phyloP scores from a whole-genome alignment of 2,797 vertebrate species.

The Coranthus polyacanthus region DNA sequence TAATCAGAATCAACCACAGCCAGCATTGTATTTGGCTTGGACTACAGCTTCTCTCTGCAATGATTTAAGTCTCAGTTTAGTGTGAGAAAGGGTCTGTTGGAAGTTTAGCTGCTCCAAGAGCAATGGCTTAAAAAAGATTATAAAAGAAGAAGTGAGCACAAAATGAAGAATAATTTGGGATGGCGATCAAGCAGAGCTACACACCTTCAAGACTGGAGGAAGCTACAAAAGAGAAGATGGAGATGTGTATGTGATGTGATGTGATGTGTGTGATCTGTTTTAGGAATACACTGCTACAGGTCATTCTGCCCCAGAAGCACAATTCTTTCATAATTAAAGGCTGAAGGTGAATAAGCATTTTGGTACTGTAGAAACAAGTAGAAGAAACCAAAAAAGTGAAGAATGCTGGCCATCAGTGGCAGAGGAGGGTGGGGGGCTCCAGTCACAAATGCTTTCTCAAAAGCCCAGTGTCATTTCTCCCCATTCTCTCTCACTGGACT shows the following conservation, averaged over 20 bases:
- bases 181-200: conserved; percentile 55
- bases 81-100: neutral
- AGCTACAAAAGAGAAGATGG: conserved; percentile 26
- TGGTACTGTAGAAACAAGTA: no score
- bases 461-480: no score
- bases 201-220: conserved; percentile 59
- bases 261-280: conserved; percentile 48
- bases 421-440: no score
- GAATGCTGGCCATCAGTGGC: no score
- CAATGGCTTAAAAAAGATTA: conserved; percentile 37
- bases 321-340: conserved; percentile 57
- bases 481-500: no score
- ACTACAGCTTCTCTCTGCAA: conserved; percentile 46
- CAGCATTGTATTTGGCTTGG: conserved; percentile 46
- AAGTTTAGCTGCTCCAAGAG: conserved; percentile 53
- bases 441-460: no score
- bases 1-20: conserved; percentile 33
- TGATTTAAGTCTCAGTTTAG: conserved; percentile 48
- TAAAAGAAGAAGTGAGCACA: conserved; percentile 38
- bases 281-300: conserved; percentile 21
- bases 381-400: no score
- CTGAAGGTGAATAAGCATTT: no score
- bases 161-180: conserved; percentile 31
- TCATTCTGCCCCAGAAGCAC: conserved; percentile 45
- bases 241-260: conserved; percentile 14